These are phyloP conservation scores for Chalcis sispes DNA, from an alignment of 2,888 invertebrate genomes.

Conservation along the genomic window DNA sequence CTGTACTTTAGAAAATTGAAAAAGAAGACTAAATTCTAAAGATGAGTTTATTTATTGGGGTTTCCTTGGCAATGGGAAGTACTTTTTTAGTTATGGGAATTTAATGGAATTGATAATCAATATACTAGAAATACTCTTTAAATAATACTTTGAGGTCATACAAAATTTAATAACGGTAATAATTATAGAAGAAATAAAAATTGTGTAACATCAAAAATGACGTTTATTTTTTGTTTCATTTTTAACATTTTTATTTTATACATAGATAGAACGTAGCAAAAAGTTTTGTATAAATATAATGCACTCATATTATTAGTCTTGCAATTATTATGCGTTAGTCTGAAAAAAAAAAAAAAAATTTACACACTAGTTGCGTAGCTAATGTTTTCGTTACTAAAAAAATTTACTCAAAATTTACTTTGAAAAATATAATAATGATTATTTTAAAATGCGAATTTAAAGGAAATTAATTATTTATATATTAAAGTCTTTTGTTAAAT, in stretches of 20 bases:
- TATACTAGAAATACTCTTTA: background rate
- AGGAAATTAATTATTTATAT: background rate
- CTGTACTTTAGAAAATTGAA: background rate
- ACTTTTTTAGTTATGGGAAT: background rate
- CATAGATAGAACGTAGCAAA: constrained; percentile 66
- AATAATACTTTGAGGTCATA: background rate
- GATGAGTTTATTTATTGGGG: constrained; percentile 58
- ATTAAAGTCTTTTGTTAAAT: background rate
- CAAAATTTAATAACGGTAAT: background rate
- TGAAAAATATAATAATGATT: constrained; percentile 3
- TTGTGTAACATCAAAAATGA: constrained; percentile 25
- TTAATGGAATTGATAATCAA: constrained; percentile 22
- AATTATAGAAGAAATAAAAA: background rate
- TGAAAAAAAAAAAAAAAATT: background rate
- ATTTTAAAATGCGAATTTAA: background rate
- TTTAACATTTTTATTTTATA: constrained; percentile 52
- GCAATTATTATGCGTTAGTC: constrained; percentile 34
- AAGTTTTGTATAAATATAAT: constrained; percentile 66
- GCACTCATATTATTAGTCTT: constrained; percentile 52
- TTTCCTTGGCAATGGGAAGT: constrained; percentile 61
- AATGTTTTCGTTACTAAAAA: background rate
- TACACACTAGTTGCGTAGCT: constrained; percentile 32
- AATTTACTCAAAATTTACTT: background rate
- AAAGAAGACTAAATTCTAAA: constrained; percentile 23
- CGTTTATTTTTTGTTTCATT: constrained; percentile 43